Evolutionary conservation across 2,113 vertebrate genomes (phyloP).

Genomic region (Pampusana beccarii): DNA sequence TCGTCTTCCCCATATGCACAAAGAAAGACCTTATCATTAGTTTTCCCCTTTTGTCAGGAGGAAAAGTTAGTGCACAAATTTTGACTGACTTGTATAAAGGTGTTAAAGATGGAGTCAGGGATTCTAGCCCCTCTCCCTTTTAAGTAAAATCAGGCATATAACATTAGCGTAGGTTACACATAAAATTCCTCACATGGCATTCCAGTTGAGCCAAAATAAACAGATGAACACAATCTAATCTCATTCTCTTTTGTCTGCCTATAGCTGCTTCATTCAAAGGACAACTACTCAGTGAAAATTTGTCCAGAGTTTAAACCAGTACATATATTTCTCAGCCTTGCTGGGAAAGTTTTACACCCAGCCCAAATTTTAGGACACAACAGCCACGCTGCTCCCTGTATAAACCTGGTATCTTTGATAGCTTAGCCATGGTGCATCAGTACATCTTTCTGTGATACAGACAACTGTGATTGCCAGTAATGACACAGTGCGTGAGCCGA

Average conservation of each 20-base stretch:
- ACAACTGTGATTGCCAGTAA: not conserved
- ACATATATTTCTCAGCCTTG: not conserved
- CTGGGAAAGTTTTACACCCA: not conserved
- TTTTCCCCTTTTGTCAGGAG: not conserved
- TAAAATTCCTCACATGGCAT: not conserved
- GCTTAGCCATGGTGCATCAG: too few relatives aligned
- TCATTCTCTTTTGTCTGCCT: not conserved
- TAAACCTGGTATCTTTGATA: not conserved
- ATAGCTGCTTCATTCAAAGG: not conserved
- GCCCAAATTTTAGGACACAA: not conserved
- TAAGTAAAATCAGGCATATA: not conserved
- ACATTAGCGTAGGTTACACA: not conserved
- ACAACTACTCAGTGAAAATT: not conserved
- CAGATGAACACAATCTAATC: not conserved
- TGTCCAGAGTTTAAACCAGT: not conserved
- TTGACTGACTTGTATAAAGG: not conserved
- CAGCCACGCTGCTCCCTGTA: not conserved
- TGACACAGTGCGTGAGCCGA: not conserved
- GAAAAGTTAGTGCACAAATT: not conserved
- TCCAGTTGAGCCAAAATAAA: not conserved
- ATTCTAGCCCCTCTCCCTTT: not conserved
- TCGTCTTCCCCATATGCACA: not conserved
- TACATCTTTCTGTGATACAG: not conserved
- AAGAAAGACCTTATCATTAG: not conserved
- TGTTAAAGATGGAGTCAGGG: not conserved